Percentiles rank a stretch among this genome's conserved stretches.
phyloP scores from a whole-genome alignment of 2,888 invertebrate species.

The Blastobasis lacticolella region DNA sequence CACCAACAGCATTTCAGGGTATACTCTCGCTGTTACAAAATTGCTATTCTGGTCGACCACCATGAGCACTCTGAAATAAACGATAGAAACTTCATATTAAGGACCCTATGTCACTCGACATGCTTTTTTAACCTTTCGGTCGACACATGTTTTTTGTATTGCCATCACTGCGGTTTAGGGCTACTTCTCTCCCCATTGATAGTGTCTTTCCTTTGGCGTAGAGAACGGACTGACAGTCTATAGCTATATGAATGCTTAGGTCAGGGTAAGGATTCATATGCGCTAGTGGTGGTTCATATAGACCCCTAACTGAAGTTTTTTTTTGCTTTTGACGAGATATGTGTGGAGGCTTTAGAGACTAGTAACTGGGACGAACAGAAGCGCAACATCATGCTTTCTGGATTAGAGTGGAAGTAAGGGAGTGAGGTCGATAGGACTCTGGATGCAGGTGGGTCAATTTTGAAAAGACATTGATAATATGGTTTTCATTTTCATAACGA shows the following conservation, averaged over 20 bases:
- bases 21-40: slow-evolving; percentile 72
- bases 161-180: neutral
- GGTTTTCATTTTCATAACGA: neutral
- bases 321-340: neutral
- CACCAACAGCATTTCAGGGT: slow-evolving; percentile 70
- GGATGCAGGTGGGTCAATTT: neutral
- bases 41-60: slow-evolving; percentile 70
- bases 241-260: too few species aligned
- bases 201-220: neutral
- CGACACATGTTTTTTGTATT: neutral
- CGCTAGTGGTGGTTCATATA: too few species aligned
- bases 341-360: neutral
- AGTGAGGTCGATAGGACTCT: too few species aligned
- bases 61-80: slow-evolving; percentile 64
- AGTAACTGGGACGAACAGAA: neutral
- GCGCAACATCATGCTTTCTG: neutral
- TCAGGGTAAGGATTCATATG: too few species aligned
- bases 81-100: neutral
- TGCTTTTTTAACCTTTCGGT: neutral
- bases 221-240: neutral
- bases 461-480: neutral
- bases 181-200: neutral
- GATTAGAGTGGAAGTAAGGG: neutral
- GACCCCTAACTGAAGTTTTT: neutral
- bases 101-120: neutral